Percentiles rank a stretch among this genome's conserved stretches.
Conservation (phyloP, 2,797 vertebrate genomes). For the Thaleichthys pacificus region DNA sequence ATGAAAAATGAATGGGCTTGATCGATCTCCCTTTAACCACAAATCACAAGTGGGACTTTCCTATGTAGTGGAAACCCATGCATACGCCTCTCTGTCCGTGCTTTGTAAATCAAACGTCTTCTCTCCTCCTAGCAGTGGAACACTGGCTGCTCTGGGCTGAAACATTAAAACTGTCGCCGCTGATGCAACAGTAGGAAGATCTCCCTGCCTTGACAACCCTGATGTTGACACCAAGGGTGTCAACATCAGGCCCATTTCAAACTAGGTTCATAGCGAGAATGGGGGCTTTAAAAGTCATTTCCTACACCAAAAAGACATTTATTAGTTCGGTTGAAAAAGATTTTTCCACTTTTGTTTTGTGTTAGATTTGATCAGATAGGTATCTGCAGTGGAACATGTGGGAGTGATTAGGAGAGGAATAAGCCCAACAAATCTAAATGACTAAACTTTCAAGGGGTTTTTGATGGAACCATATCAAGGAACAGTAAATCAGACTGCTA, state of each 20-base stretch:
- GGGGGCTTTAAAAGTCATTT: constrained; percentile 56
- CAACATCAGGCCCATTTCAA: constrained; percentile 28
- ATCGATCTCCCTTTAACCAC: background rate
- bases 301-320: constrained; percentile 16
- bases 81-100: constrained; percentile 3
- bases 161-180: background rate
- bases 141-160: constrained; percentile 14
- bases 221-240: constrained; percentile 36
- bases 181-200: constrained; percentile 19
- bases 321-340: constrained; percentile 42
- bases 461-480: constrained; percentile 48
- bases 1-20: constrained; percentile 4
- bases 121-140: constrained; percentile 8
- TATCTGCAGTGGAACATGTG: constrained; percentile 61
- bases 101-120: background rate
- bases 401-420: constrained; percentile 57
- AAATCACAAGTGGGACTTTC: constrained; percentile 7
- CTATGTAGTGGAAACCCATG: background rate
- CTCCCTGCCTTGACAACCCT: constrained; percentile 3
- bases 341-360: constrained; percentile 40
- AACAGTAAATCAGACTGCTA: background rate
- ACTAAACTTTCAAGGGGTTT: constrained; percentile 50
- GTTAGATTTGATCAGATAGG: constrained; percentile 59
- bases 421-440: constrained; percentile 57
- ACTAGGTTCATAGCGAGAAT: constrained; percentile 40